Conservation (phyloP, 2,797 vertebrate genomes). For the Carduelis carduelis region DNA sequence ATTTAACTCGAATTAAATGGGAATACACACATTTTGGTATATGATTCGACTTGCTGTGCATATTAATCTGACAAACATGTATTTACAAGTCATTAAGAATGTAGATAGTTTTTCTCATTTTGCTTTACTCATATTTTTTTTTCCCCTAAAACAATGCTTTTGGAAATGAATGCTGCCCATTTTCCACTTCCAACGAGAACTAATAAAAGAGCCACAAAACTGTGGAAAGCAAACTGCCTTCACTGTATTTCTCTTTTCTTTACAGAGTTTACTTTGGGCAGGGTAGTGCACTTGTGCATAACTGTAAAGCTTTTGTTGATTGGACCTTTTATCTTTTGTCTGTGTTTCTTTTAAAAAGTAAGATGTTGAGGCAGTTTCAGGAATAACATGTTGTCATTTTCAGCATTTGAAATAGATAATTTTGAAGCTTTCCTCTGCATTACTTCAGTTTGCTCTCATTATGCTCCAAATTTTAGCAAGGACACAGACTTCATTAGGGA, state of each 20-base stretch:
- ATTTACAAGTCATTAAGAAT: slow-evolving; percentile 13
- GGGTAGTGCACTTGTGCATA: neutral
- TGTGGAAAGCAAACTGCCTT: neutral
- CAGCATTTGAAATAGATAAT: neutral
- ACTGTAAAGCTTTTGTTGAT: neutral
- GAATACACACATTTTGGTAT: neutral
- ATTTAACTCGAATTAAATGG: slow-evolving; percentile 4
- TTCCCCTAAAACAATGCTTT: neutral
- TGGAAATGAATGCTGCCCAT: neutral
- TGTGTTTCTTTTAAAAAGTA: neutral
- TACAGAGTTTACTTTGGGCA: neutral
- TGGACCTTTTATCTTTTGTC: neutral
- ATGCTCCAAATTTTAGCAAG: neutral
- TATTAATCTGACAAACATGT: slow-evolving; percentile 1
- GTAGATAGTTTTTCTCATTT: neutral
- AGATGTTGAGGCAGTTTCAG: neutral
- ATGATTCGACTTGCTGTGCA: neutral
- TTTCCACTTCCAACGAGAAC: neutral
- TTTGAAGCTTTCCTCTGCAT: neutral
- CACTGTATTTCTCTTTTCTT: neutral
- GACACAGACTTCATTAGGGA: neutral
- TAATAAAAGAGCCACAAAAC: neutral
- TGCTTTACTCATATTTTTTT: neutral
- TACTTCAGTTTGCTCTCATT: neutral
- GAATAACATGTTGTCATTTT: neutral